Base-by-base conservation (phyloP, 2,888 invertebrate species). In the Drosophila suboccidentalis region DNA sequence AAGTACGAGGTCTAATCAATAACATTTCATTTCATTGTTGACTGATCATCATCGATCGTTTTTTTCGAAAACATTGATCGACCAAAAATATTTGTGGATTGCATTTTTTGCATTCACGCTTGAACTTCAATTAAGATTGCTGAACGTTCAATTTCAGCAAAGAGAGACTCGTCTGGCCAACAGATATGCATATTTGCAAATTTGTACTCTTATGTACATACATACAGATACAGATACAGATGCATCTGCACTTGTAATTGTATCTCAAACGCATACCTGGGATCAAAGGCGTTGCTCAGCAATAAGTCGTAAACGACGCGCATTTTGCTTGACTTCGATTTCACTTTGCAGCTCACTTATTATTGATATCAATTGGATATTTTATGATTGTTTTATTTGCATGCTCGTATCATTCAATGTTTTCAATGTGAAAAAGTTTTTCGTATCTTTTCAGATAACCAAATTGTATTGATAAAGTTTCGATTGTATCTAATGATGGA, bases 261-360 rank as follows among this genome's bases (percentile, higher is more conserved):
- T 38, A 71, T 54, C 46, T 55, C 4, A 4, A 44, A 19, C 13
- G 46, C 75, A 53, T 91, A 91, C 91, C 91, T 92, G 82, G 83
- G 63, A 62, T 91, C 91, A 69, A 91, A 90, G 54, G 87, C 81
- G 46, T 84, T 82, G 78, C 76, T 81, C 62, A 90, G 78, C 80
- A 90, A 77, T 17, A 91, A 67, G 58, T 90, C 91, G 75, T 75
- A 91, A 55, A 82, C 74, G 73, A 59, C 75, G 41, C 89, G 87
- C 92, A 91, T 91, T 73, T 86, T 72, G 59, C 32, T 58, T 67
- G 43, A 63, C 54, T 71, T 49, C 49, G 26, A 26, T 26, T 26
- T 26, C 26, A 5, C 5, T 26, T 26, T 26, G 26, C 19, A 22
- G 63, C 26, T 26, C 13, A 38, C 13, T 26, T 60, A 74, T 67